Evolutionary conservation across 2,113 vertebrate genomes (phyloP).

Genomic region (Casuarius casuarius): DNA sequence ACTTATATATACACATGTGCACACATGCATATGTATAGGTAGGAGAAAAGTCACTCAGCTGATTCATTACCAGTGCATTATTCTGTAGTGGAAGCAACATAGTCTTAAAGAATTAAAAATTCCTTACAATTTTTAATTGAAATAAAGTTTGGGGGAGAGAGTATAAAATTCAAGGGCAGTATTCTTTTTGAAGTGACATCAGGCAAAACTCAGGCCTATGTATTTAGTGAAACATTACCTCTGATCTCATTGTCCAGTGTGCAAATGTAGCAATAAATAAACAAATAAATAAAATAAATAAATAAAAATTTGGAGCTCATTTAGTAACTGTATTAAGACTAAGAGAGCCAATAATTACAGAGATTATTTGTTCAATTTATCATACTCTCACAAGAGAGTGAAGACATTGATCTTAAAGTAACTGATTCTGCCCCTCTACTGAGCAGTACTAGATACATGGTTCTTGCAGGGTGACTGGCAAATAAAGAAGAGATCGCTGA

Average conservation of each 20-base stretch:
- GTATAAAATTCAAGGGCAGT: neutral
- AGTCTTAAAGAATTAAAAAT: neutral
- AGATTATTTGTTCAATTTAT: neutral
- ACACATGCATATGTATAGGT: neutral
- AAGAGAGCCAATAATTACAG: neutral
- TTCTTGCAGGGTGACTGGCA: neutral
- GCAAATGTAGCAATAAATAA: neutral
- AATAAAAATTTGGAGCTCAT: neutral
- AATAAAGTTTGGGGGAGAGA: neutral
- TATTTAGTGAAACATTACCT: neutral
- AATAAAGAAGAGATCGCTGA: neutral
- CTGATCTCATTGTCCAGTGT: neutral
- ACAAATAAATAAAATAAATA: neutral
- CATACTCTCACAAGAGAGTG: neutral
- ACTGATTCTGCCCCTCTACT: neutral
- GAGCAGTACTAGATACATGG: neutral
- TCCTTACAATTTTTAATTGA: neutral
- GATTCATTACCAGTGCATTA: neutral
- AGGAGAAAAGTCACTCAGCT: fast-evolving
- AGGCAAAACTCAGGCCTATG: neutral
- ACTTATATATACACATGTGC: neutral
- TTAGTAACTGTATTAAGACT: neutral
- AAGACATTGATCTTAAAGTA: neutral
- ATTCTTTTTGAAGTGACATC: neutral
- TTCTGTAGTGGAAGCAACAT: neutral